Conservation (phyloP, 2,113 vertebrate genomes). For the Brachyistius frenatus region DNA sequence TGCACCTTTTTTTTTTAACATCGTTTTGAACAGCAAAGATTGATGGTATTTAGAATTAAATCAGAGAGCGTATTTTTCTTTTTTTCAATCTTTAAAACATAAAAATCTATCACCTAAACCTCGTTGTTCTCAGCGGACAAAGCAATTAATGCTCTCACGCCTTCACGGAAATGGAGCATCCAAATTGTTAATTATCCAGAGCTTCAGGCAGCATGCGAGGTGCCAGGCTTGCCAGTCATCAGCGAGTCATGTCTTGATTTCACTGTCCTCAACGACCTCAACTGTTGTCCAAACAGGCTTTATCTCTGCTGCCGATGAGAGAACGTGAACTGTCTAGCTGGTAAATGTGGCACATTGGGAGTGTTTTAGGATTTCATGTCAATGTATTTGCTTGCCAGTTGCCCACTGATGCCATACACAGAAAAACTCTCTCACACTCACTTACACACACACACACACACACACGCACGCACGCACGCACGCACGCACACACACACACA, state of each 20-base stretch:
- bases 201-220: not conserved
- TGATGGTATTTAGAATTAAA: no score
- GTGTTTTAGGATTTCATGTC: constrained; percentile 34
- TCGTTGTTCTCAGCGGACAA: no score
- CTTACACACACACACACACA: constrained; percentile 21
- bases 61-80: no score
- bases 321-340: constrained; percentile 17
- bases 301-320: constrained; percentile 19
- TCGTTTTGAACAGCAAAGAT: no score
- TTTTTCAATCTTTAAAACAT: no score
- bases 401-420: constrained; percentile 12
- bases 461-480: constrained; percentile 7
- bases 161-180: no score
- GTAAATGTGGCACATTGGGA: constrained; percentile 12
- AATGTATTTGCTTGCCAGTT: constrained; percentile 18
- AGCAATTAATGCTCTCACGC: no score
- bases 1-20: no score
- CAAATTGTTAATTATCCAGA: not conserved
- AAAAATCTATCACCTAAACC: no score
- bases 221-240: not conserved
- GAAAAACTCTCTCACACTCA: constrained; percentile 5
- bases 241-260: constrained; percentile 10
- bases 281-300: constrained; percentile 10
- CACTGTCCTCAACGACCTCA: constrained; percentile 17
- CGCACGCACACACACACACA: constrained; percentile 12